Base-by-base conservation (phyloP, 2,888 invertebrate genomes). In the Xiphydria camelus region DNA sequence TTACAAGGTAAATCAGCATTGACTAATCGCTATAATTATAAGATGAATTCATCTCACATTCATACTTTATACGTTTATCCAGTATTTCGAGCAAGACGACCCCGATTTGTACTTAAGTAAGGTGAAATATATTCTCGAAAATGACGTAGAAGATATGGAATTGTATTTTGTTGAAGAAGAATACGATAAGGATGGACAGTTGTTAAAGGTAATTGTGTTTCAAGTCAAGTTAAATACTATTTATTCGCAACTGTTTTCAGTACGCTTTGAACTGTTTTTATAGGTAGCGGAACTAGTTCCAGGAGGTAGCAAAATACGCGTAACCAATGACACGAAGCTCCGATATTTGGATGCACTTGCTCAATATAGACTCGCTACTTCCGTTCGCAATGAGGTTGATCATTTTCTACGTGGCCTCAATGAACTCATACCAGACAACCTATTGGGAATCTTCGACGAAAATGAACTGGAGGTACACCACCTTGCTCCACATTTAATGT, bases 61-160 rank as follows among this genome's bases (percentile, higher is more conserved):
- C n/a, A 22, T 45, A 34, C 15, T 46, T 9, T 20, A 6, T 42
- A 20, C 39, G 47, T 51, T 38, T 47, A 73, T 76, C 1, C 72
- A 92, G 89, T 92, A 95, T 76, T 95, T 95, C 76, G 94, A 95
- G 72, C 93, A 94, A 77, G 95, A 96, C 71, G 95, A 95, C 78
- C 94, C 95, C 0, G 94, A 94, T 76, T 78, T 95, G 46, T 95
- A 93, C 77, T 78, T 93, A 51, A 88, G 89, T n/a, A 95, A 95
- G 80, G 88, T 95, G 31, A 92, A 92, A 72, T 95, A 94, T 75
- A 88, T 96, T 53, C 78, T 94, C 59, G 94, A 95, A 64, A 91
- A 94, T 54, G 91, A 94, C 77, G 85, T 94, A 53, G 91, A 92
- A 72, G 78, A 82, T 37, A 86, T 92, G 72, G 94, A 94, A 70